These are phyloP conservation scores for Nasua narica DNA, from an alignment of 2,797 vertebrate species.

Conservation along the genomic window DNA sequence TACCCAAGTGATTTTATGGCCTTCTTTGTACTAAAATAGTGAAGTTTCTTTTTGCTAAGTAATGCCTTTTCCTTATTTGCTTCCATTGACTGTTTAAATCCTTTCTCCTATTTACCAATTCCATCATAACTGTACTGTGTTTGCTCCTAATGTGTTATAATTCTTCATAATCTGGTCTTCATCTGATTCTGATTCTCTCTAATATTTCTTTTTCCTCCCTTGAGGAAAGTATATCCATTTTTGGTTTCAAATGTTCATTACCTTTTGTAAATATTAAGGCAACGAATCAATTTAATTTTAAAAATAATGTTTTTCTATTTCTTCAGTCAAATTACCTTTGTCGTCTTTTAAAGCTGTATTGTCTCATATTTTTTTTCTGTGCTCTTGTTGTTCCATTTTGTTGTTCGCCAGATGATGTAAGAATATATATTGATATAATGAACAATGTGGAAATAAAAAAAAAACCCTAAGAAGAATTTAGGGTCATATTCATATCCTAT, in stretches of 20 bases:
- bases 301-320: slow-evolving; percentile 77
- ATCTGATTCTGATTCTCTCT: slow-evolving; percentile 52
- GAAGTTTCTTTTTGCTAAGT: neutral
- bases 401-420: slow-evolving; percentile 56
- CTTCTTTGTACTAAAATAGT: neutral
- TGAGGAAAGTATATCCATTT: slow-evolving; percentile 59
- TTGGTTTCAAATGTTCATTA: slow-evolving; percentile 61
- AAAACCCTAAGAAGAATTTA: slow-evolving; percentile 59
- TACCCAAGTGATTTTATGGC: neutral
- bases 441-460: slow-evolving; percentile 52
- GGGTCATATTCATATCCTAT: slow-evolving; percentile 37
- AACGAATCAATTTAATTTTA: slow-evolving; percentile 69
- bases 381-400: slow-evolving; percentile 63
- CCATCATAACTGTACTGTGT: slow-evolving; percentile 17
- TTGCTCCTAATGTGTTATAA: slow-evolving; percentile 46
- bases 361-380: slow-evolving; percentile 70
- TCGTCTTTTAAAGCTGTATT: slow-evolving; percentile 62
- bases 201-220: slow-evolving; percentile 67
- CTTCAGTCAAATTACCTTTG: slow-evolving; percentile 67
- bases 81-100: slow-evolving; percentile 24
- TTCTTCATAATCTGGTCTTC: slow-evolving; percentile 61
- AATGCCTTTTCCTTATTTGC: neutral
- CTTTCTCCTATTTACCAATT: slow-evolving; percentile 35
- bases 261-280: slow-evolving; percentile 63
- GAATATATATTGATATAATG: slow-evolving; percentile 66